Percentiles rank a stretch among this genome's conserved stretches.
Evolutionary conservation across 2,113 vertebrate species (phyloP).

Genomic region (Micronycteris hirsuta): DNA sequence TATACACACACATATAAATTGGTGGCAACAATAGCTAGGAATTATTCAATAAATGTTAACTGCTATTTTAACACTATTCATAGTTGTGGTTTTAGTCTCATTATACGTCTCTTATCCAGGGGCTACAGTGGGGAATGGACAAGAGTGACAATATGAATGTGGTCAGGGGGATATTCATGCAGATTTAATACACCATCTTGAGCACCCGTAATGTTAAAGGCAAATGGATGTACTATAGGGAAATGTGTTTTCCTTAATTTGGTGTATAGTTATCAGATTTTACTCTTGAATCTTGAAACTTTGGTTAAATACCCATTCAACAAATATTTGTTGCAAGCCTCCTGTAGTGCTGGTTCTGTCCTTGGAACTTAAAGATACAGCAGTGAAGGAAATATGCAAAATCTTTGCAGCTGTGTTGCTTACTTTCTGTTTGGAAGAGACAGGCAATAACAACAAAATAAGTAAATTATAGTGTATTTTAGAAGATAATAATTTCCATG

Average conservation of each 20-base stretch:
- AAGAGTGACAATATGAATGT: neutral
- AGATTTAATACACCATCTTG: neutral
- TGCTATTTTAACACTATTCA: neutral
- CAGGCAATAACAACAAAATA: neutral
- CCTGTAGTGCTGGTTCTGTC: neutral
- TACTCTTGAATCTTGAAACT: neutral
- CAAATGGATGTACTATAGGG: neutral
- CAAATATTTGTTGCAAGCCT: neutral
- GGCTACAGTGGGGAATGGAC: neutral
- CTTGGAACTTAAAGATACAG: neutral
- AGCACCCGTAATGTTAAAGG: neutral
- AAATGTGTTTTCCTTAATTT: neutral
- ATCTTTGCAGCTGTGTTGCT: neutral
- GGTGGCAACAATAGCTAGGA: neutral
- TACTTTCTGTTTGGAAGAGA: neutral
- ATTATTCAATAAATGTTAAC: neutral
- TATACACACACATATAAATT: neutral
- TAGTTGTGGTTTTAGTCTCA: neutral
- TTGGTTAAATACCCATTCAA: neutral
- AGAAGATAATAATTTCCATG: neutral
- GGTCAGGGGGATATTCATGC: neutral
- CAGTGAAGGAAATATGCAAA: neutral
- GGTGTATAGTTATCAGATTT: neutral
- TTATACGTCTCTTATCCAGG: neutral
- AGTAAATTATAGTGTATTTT: neutral